Percentiles rank a stretch among this genome's conserved stretches.
These are phyloP conservation scores for Brachyopa scutellaris DNA, from an alignment of 2,888 invertebrate genomes.

Conservation along the genomic window DNA sequence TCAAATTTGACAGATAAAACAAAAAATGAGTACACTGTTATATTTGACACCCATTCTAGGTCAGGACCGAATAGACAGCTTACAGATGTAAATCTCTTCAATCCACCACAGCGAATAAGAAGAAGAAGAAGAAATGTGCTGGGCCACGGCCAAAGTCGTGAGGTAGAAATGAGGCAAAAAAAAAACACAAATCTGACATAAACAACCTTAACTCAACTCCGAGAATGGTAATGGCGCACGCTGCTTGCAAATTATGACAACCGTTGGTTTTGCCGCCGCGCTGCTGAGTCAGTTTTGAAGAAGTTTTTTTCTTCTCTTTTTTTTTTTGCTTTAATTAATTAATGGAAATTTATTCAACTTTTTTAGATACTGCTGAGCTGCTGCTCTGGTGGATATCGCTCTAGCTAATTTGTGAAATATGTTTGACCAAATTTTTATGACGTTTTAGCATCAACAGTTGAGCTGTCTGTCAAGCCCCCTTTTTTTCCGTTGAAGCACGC, in stretches of 20 bases:
- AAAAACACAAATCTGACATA: constrained; percentile 25
- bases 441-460: neutral
- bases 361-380: neutral
- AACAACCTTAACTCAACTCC: constrained; percentile 23
- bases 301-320: neutral
- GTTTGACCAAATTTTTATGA: constrained; percentile 8
- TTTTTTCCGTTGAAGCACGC: no score
- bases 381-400: constrained; percentile 23
- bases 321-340: constrained; percentile 41
- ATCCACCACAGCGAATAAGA: constrained; percentile 17
- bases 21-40: neutral
- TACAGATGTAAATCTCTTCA: constrained; percentile 37
- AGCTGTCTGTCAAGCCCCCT: constrained; percentile 19
- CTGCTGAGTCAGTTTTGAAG: constrained; percentile 16
- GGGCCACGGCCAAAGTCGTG: constrained; percentile 33
- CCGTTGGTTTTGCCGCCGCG: constrained; percentile 6
- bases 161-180: constrained; percentile 1
- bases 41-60: constrained; percentile 46
- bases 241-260: constrained; percentile 64
- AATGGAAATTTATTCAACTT: constrained; percentile 60
- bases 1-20: neutral
- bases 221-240: constrained; percentile 62
- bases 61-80: constrained; percentile 18
- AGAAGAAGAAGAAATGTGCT: neutral
- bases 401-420: constrained; percentile 29